Percentiles rank a stretch among this genome's conserved stretches.
These are phyloP conservation scores for Pteropus alecto DNA, from an alignment of 2,113 vertebrate species.

Conservation along the genomic window DNA sequence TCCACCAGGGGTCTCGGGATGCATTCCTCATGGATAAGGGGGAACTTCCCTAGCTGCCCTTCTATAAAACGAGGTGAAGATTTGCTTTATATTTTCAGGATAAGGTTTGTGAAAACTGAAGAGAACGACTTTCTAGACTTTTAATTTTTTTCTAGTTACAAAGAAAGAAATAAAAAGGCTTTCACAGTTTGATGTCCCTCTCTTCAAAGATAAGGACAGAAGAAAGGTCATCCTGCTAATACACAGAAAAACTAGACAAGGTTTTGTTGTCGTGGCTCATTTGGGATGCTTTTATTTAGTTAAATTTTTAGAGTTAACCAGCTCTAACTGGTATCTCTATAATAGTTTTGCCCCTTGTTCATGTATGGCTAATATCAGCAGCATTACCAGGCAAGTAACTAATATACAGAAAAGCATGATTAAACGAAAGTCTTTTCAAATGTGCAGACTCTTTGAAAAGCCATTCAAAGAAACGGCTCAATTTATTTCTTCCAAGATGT, in stretches of 20 bases:
- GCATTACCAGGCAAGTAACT: background rate
- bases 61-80: background rate
- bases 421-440: background rate
- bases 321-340: background rate
- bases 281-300: background rate
- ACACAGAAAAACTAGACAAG: background rate
- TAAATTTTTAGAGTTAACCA: background rate
- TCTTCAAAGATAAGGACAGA: background rate
- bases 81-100: background rate
- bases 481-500: background rate
- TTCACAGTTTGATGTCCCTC: background rate
- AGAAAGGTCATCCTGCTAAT: slow-evolving; percentile 56
- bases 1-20: too few relatives aligned
- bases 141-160: background rate
- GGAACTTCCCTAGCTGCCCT: background rate
- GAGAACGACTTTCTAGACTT: background rate
- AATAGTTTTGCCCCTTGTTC: background rate
- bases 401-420: background rate
- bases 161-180: slow-evolving; percentile 18
- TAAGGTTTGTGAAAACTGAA: background rate
- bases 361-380: background rate
- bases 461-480: background rate
- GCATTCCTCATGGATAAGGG: background rate
- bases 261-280: background rate
- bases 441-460: background rate